These are phyloP conservation scores for Spinus pinus DNA, from an alignment of 2,797 vertebrate genomes.

Conservation along the genomic window DNA sequence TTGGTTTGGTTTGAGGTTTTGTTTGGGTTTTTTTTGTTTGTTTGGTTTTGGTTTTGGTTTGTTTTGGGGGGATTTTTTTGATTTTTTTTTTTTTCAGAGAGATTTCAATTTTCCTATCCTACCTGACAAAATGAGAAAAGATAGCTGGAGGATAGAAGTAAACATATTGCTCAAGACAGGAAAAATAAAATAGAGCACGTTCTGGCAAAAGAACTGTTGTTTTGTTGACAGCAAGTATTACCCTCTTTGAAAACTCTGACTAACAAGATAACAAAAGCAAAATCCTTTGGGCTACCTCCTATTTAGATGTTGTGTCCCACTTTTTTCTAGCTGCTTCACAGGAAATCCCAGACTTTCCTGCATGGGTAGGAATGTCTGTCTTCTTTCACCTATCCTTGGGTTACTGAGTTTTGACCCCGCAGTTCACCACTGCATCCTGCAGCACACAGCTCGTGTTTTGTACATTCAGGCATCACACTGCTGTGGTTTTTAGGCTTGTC, in stretches of 20 bases:
- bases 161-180: conserved; percentile 39
- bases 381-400: not conserved
- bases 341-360: not conserved
- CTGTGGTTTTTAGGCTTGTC: rapidly evolving
- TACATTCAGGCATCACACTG: not conserved
- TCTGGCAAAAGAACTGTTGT: not conserved
- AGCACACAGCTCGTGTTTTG: not conserved
- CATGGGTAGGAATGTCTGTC: not conserved
- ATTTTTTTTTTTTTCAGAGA: not conserved
- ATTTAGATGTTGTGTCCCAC: not conserved
- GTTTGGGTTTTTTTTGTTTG: not conserved
- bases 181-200: conserved; percentile 20
- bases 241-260: not conserved
- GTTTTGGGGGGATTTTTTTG: rapidly evolving
- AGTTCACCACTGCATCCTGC: not conserved
- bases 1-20: not conserved
- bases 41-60: not conserved
- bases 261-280: not conserved
- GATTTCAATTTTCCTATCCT: not conserved
- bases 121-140: conserved; percentile 53
- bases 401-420: not conserved
- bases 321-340: not conserved
- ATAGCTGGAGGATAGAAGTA: conserved; percentile 35
- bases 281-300: not conserved
- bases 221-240: not conserved